Base-by-base conservation (phyloP, 2,888 invertebrate species). In the Drosophila nigricruria region DNA sequence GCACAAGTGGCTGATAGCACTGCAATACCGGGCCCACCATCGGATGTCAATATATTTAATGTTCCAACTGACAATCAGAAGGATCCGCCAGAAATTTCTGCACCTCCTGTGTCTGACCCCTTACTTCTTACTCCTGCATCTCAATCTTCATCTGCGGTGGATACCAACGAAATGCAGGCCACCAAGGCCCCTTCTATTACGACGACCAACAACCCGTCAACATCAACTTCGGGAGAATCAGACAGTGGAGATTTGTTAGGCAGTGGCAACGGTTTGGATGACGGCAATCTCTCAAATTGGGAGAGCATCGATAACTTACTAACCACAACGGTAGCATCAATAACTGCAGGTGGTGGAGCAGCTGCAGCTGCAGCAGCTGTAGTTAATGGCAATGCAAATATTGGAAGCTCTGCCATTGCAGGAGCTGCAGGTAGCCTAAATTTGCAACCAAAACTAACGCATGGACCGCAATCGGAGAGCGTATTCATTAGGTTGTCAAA, bases 401-500 rank as follows among this genome's bases (percentile, higher is more conserved):
- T 70, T 20, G 81, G 61, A 6, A 69, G 38, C 8, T 43, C 60
- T 0, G 59, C 50, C 1, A 57, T 3, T 20, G n/a, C 53, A 5
- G 66, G 73, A 36, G 40, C 71, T 16, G 49, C 59, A 25, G 66
- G 63, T 14, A 67, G 54, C 32, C 42, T 81, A 1, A 87, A 91
- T 61, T 61, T 83, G 34, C 92, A 92, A 61, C 91, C 91, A 42
- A 92, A 90, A 66, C 79, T 91, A 25, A 77, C 92, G 4, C 88
- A 89, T 56, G 89, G 92, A 38, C 91, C 90, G 67, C 97, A 97
- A 90, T 98, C 98, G 87, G 98, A 99, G 93, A 98, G 98, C 10
- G 97, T 99, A n/a, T 98, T 99, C 92, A 95, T 99, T 91, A 94
- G 99, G 79, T 94, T 99, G 67, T 98, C 97, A 68, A 99, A 99